Evolutionary conservation across 1,140 invertebrate species (phyloP).

Genomic region (Pseudomyrmex cubaensis): DNA sequence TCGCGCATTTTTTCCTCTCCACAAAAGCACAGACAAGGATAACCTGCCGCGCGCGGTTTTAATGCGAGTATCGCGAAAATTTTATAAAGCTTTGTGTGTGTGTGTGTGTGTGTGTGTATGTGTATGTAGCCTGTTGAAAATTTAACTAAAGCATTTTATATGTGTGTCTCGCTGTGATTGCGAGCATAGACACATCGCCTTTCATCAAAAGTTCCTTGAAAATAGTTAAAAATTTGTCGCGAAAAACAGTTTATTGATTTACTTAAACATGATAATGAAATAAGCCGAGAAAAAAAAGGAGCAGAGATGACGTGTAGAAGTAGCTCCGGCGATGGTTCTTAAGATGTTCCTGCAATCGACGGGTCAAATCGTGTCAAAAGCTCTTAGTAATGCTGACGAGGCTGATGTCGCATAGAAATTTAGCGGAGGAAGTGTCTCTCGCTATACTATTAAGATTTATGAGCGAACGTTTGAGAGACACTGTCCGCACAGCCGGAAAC

Average conservation of each 20-base stretch:
- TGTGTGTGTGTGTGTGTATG: too few species aligned
- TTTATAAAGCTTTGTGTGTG: slow-evolving; percentile 32
- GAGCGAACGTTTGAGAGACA: slow-evolving; percentile 74
- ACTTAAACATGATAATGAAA: not conserved
- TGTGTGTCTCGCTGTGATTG: not conserved
- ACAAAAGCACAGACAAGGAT: slow-evolving; percentile 45
- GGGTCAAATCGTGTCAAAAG: slow-evolving; percentile 54
- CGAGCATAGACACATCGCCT: not conserved
- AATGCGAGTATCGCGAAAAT: slow-evolving; percentile 31
- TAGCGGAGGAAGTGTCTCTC: slow-evolving; percentile 58
- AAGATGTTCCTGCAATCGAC: slow-evolving; percentile 50
- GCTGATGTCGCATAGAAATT: slow-evolving; percentile 47
- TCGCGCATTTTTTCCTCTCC: slow-evolving; percentile 46
- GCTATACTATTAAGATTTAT: slow-evolving; percentile 76
- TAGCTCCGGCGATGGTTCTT: slow-evolving; percentile 15
- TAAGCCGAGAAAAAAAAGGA: not conserved
- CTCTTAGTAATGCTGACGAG: slow-evolving; percentile 45
- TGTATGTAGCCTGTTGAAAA: slow-evolving; percentile 30
- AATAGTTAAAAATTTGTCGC: slow-evolving; percentile 29
- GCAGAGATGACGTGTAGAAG: not conserved
- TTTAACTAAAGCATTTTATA: slow-evolving; percentile 38
- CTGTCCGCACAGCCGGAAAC: slow-evolving; percentile 69
- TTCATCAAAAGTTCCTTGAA: not conserved
- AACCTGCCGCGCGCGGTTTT: slow-evolving; percentile 37
- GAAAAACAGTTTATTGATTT: not conserved